phyloP scores from a whole-genome alignment of 2,113 vertebrate genomes.

The Amphilophus citrinellus region DNA sequence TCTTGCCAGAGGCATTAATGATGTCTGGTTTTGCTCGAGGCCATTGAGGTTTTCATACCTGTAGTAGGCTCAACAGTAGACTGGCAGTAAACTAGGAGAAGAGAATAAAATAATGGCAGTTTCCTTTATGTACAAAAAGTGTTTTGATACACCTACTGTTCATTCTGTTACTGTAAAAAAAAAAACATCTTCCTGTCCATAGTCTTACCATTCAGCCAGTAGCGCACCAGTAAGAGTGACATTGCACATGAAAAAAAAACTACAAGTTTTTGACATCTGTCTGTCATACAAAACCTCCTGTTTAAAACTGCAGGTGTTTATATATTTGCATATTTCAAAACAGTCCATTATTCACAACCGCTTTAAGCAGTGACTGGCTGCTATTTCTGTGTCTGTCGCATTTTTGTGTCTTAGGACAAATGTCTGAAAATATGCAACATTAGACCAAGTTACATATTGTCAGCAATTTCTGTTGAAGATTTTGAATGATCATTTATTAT shows the following conservation, averaged over 20 bases:
- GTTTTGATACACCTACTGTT: neutral
- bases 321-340: too few relatives aligned
- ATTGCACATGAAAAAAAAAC: too few relatives aligned
- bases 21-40: neutral
- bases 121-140: neutral
- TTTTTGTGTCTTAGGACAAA: neutral
- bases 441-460: neutral
- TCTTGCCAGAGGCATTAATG: neutral
- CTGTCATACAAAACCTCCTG: too few relatives aligned
- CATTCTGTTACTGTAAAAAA: neutral
- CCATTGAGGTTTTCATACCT: slow-evolving; percentile 14
- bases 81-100: slow-evolving; percentile 31
- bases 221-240: too few relatives aligned
- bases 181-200: too few relatives aligned
- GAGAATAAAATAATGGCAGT: neutral
- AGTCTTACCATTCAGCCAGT: too few relatives aligned
- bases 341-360: too few relatives aligned
- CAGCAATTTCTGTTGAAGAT: neutral
- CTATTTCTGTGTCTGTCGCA: too few relatives aligned
- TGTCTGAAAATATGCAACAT: neutral
- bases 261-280: too few relatives aligned
- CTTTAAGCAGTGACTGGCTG: too few relatives aligned
- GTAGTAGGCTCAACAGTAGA: neutral
- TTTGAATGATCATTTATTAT: neutral
- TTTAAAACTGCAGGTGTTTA: too few relatives aligned